Evolutionary conservation across 2,113 vertebrate species (phyloP).

Genomic region (Caloenas nicobarica): DNA sequence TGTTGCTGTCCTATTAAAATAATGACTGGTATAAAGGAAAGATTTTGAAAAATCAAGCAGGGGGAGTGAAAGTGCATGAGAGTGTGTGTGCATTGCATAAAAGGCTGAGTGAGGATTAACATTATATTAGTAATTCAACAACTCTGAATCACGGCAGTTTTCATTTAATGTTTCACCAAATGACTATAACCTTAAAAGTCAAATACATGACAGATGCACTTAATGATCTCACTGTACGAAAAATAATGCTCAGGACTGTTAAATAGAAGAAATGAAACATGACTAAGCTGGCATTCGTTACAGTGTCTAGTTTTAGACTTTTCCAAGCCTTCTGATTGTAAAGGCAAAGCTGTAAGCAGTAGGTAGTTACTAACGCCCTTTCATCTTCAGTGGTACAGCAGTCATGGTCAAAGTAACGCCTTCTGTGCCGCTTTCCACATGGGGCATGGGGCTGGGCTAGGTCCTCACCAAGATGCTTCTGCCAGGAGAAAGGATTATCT

Average conservation of each 20-base stretch:
- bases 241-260: constrained; percentile 29
- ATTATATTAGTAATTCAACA: constrained; percentile 23
- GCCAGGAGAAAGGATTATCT: not conserved
- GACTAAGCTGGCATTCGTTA: constrained; percentile 48
- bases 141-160: constrained; percentile 53
- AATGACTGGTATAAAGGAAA: not conserved
- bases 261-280: constrained; percentile 41
- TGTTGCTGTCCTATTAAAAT: not conserved
- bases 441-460: not conserved
- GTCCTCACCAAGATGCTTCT: not conserved
- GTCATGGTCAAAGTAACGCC: not conserved
- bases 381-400: not conserved
- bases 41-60: not conserved
- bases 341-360: not conserved
- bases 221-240: constrained; percentile 46
- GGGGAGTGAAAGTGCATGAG: not conserved
- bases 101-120: constrained; percentile 9
- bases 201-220: constrained; percentile 57
- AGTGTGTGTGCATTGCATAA: not conserved
- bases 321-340: not conserved
- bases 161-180: constrained; percentile 52
- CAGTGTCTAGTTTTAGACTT: constrained; percentile 26
- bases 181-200: constrained; percentile 54
- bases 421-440: accelerated
- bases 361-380: not conserved